These are phyloP conservation scores for Anguilla marmorata DNA, from an alignment of 2,797 vertebrate genomes.

Conservation along the genomic window DNA sequence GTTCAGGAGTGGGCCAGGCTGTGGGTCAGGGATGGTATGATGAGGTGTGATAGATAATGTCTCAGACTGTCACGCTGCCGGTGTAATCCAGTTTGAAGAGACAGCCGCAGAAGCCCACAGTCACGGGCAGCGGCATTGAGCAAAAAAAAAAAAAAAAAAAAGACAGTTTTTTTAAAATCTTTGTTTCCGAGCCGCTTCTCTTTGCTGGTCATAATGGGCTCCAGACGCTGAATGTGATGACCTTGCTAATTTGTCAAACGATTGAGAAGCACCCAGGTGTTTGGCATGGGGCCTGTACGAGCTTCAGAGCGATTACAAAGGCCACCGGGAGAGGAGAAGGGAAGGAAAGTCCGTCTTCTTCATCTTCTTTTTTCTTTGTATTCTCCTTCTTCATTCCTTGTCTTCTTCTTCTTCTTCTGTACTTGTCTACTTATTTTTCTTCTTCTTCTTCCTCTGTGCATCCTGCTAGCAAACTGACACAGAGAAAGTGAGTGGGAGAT, in stretches of 20 bases:
- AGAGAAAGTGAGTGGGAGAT: too few species aligned
- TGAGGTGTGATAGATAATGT: constrained; percentile 74
- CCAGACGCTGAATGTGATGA: constrained; percentile 39
- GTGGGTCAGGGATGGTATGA: constrained; percentile 60
- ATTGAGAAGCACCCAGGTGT: constrained; percentile 32
- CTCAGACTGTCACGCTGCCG: constrained; percentile 65
- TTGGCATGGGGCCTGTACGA: neutral
- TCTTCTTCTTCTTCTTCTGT: neutral
- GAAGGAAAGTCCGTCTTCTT: too few species aligned
- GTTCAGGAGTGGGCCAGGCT: constrained; percentile 63
- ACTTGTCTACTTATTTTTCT: too few species aligned
- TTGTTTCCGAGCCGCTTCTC: constrained; percentile 58
- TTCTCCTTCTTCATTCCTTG: too few species aligned
- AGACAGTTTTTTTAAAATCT: constrained; percentile 32
- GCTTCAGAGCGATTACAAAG: neutral
- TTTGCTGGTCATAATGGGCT: constrained; percentile 53
- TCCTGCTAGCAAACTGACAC: too few species aligned
- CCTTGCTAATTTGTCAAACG: constrained; percentile 48
- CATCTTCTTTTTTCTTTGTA: too few species aligned
- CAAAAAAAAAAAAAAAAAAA: neutral
- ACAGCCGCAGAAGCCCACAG: constrained; percentile 41
- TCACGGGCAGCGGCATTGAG: neutral
- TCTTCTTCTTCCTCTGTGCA: neutral
- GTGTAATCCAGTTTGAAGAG: constrained; percentile 74
- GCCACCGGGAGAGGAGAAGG: neutral